Base-by-base conservation (phyloP, 2,113 vertebrate genomes). In the Lampris incognitus region DNA sequence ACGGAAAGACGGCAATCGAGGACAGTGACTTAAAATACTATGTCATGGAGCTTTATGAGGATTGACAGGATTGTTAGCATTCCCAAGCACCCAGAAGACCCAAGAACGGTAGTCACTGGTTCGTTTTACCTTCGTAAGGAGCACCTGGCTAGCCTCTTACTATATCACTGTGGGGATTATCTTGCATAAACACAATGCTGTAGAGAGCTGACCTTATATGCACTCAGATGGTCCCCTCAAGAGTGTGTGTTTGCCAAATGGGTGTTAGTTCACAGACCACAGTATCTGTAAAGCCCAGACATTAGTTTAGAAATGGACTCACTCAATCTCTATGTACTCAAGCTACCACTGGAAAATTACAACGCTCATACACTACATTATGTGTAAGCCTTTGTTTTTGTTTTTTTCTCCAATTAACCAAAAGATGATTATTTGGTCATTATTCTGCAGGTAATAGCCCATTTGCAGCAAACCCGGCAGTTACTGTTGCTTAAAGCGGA, bases 191-290 rank as follows among this genome's bases (percentile, higher is more conserved):
- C 74, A 75, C 36, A 58, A 62, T 37, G 9, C n/a, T 59, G 64
- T 58, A 40, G 66, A 59, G 70, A 42, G 70, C 66, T 78, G 77
- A 80, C 56, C 84, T 67, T 48, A 84, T 65, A 39, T 78, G 79
- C 69, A 69, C 79, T 74, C 37, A 66, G 46, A 57, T 54, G 9
- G 44, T n/a, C 61, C 37, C 44, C 57, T 66, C 7, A 50, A 37
- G 74, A 63, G 7, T 76, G 54, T 56, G 62, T 71, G 72, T 83
- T 81, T 79, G 63, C 64, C 60, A 78, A 72, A 65, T 72, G 50
- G 55, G 66, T 75, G 76, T 71, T 72, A 72, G 72, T 69, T 62
- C 52, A 70, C 56, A 69, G 66, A 78, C 66, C 67, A 72, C 64
- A 58, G 79, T 74, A 56, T 83, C 56, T 40, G 50, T 61, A 72